Evolutionary conservation across 2,113 vertebrate species (phyloP).

Genomic region (Pluvialis apricaria): DNA sequence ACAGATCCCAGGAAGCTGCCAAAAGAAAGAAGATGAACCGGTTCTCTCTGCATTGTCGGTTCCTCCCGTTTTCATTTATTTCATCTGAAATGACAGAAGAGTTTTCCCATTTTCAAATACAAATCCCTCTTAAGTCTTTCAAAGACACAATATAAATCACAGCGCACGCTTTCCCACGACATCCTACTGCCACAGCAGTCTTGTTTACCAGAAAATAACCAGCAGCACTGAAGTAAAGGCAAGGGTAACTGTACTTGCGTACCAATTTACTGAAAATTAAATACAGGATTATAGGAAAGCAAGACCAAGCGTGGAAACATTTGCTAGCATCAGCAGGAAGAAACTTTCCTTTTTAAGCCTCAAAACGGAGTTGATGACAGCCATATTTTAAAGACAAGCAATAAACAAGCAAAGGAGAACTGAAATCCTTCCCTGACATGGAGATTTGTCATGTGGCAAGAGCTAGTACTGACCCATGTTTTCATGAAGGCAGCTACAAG

Average conservation of each 20-base stretch:
- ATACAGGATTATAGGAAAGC: background rate
- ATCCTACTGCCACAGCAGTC: background rate
- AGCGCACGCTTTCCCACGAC: background rate
- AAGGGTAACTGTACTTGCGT: background rate
- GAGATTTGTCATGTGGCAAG: background rate
- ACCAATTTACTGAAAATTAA: background rate
- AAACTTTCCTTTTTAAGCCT: background rate
- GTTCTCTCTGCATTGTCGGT: background rate
- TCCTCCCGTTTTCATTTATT: background rate
- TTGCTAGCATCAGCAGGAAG: background rate
- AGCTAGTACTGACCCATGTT: background rate
- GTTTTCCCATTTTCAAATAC: background rate
- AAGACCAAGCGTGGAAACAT: background rate
- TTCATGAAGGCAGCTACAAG: background rate
- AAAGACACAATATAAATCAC: fast-evolving
- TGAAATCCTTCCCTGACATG: background rate
- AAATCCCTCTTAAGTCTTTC: background rate
- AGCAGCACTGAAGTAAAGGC: background rate
- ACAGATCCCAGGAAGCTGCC: background rate
- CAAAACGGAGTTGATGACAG: background rate
- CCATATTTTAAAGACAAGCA: background rate
- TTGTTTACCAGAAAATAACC: background rate
- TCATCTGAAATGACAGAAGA: background rate
- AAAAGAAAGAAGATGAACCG: background rate
- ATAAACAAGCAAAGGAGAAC: background rate